These are phyloP conservation scores for Mylabris sibirica DNA, from an alignment of 2,888 invertebrate species.

Conservation along the genomic window DNA sequence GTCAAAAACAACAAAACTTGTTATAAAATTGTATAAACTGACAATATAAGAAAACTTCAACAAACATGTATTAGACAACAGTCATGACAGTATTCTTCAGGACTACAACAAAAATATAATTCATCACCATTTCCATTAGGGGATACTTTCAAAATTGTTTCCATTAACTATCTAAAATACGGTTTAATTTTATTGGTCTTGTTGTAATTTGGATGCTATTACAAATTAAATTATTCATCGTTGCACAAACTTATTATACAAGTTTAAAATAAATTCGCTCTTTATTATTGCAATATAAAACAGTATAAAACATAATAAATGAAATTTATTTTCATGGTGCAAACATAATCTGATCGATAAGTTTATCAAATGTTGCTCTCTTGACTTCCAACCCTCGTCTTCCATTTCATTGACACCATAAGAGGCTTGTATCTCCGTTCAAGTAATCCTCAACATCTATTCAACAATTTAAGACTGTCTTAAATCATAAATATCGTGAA, in stretches of 20 bases:
- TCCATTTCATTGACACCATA: slow-evolving; percentile 27
- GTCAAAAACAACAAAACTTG: slow-evolving; percentile 14
- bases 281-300: too few relatives aligned
- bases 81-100: neutral
- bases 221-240: too few relatives aligned
- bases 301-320: too few relatives aligned
- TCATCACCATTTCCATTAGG: neutral
- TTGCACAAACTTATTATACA: too few relatives aligned
- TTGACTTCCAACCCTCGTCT: slow-evolving; percentile 29
- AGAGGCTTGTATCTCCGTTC: slow-evolving; percentile 17
- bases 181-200: too few relatives aligned
- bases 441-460: neutral
- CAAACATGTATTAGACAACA: neutral
- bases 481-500: neutral
- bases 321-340: too few relatives aligned
- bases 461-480: neutral
- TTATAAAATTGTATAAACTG: slow-evolving; percentile 12
- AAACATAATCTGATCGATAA: neutral
- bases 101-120: neutral
- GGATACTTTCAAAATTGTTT: too few relatives aligned
- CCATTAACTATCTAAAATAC: too few relatives aligned
- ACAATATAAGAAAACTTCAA: slow-evolving; percentile 13
- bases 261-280: too few relatives aligned
- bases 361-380: slow-evolving; percentile 18
- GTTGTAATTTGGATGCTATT: too few relatives aligned